Conservation (phyloP, 2,113 vertebrate genomes). For the Platysteira castanea region DNA sequence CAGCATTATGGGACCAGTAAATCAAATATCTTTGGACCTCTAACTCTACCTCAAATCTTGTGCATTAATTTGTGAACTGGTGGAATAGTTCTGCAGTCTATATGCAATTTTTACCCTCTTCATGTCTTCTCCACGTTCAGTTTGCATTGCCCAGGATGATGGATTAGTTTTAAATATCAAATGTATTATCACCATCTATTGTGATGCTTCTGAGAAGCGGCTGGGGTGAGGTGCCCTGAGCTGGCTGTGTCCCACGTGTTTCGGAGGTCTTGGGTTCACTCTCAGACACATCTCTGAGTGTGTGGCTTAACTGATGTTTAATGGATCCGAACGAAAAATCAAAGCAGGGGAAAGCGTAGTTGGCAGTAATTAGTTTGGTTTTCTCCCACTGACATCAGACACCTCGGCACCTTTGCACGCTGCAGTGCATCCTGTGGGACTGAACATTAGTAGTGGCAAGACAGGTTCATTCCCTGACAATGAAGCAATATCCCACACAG, state of each 20-base stretch:
- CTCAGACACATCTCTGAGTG: neutral
- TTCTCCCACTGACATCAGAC: neutral
- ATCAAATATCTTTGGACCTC: neutral
- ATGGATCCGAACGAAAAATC: neutral
- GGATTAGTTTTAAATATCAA: neutral
- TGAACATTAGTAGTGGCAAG: neutral
- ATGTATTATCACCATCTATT: neutral
- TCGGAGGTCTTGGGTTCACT: neutral
- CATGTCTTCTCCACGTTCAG: neutral
- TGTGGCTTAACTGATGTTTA: neutral
- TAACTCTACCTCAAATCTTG: neutral
- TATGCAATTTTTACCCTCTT: neutral
- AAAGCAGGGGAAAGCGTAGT: neutral
- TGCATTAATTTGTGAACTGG: neutral
- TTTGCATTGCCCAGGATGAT: neutral
- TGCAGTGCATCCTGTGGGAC: neutral
- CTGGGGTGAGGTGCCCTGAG: neutral
- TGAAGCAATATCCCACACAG: neutral
- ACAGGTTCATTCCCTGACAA: neutral
- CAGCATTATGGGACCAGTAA: neutral
- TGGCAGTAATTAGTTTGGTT: neutral
- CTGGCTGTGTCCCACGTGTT: rapidly evolving
- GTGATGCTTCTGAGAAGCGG: neutral
- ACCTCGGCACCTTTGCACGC: rapidly evolving
- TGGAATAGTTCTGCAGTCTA: neutral